These are phyloP conservation scores for Clarias pachynema DNA, from an alignment of 2,797 vertebrate species.

Conservation along the genomic window DNA sequence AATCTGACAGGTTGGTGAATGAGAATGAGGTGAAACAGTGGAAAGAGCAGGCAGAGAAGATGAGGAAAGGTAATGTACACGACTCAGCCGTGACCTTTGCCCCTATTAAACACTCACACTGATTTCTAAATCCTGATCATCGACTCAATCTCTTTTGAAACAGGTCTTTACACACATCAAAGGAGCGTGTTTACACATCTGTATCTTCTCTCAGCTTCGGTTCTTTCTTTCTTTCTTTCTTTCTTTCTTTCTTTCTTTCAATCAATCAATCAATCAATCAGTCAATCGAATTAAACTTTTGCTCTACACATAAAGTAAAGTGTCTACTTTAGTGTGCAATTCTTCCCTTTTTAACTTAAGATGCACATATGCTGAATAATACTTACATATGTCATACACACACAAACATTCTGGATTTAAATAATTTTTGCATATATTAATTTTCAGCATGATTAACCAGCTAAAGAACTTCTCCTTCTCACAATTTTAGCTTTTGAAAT, in stretches of 20 bases:
- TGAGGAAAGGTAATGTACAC: conserved; percentile 79
- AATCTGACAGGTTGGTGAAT: conserved; percentile 70
- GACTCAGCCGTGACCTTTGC: neutral
- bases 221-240: no score
- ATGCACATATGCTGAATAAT: no score
- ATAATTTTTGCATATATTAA: neutral
- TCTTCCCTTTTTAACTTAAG: no score
- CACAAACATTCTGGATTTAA: neutral
- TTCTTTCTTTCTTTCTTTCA: no score
- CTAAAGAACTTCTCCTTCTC: neutral
- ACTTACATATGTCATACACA: no score
- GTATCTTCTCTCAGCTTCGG: neutral
- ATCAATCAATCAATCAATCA: no score
- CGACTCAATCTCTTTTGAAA: neutral
- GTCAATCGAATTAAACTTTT: no score
- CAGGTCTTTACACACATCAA: neutral
- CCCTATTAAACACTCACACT: neutral
- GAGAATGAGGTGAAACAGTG: conserved; percentile 88
- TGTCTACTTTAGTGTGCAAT: no score
- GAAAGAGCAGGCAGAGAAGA: conserved; percentile 89
- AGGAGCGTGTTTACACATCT: conserved; percentile 4
- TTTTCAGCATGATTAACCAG: neutral
- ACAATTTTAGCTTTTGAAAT: neutral
- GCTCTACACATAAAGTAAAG: no score
- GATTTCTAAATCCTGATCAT: neutral